Percentiles rank a stretch among this genome's conserved stretches.
Conservation (phyloP, 1,140 invertebrate species). For the Carcinoscorpius rotundicauda region DNA sequence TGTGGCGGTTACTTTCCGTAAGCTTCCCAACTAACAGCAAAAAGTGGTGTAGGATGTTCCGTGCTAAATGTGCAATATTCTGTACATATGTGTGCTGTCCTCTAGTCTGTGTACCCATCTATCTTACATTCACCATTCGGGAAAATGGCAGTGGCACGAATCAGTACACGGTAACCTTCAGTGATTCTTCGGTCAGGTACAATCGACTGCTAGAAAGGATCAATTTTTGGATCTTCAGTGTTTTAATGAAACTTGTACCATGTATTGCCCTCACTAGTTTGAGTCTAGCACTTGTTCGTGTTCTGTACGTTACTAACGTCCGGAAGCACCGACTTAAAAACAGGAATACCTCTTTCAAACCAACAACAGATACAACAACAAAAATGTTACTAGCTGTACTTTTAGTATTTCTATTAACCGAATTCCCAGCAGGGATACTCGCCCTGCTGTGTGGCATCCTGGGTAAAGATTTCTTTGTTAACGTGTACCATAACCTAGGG, state of each 20-base stretch:
- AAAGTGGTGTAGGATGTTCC: conserved; percentile 24
- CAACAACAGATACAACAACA: conserved; percentile 45
- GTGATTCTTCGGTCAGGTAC: conserved; percentile 41
- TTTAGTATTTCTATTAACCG: conserved; percentile 36
- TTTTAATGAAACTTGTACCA: conserved; percentile 70
- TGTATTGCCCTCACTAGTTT: conserved; percentile 68
- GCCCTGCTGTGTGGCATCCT: conserved; percentile 58
- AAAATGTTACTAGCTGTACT: conserved; percentile 79
- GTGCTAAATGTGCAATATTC: conserved; percentile 58
- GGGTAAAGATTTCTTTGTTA: conserved; percentile 54
- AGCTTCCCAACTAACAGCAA: conserved; percentile 20
- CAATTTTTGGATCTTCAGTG: conserved; percentile 75
- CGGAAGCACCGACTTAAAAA: conserved; percentile 50
- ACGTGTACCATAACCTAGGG: conserved; percentile 59
- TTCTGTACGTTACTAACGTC: conserved; percentile 42
- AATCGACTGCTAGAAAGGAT: conserved; percentile 44
- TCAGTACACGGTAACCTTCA: conserved; percentile 48
- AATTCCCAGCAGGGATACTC: conserved; percentile 67
- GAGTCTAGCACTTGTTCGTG: conserved; percentile 59
- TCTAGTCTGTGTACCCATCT: conserved; percentile 52
- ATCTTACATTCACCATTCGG: conserved; percentile 35
- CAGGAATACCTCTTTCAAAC: conserved; percentile 27
- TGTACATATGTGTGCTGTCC: conserved; percentile 57
- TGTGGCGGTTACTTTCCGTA: conserved; percentile 87
- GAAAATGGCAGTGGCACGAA: conserved; percentile 26